Conservation (phyloP, 2,113 vertebrate species). For the Chionodraco myersi region DNA sequence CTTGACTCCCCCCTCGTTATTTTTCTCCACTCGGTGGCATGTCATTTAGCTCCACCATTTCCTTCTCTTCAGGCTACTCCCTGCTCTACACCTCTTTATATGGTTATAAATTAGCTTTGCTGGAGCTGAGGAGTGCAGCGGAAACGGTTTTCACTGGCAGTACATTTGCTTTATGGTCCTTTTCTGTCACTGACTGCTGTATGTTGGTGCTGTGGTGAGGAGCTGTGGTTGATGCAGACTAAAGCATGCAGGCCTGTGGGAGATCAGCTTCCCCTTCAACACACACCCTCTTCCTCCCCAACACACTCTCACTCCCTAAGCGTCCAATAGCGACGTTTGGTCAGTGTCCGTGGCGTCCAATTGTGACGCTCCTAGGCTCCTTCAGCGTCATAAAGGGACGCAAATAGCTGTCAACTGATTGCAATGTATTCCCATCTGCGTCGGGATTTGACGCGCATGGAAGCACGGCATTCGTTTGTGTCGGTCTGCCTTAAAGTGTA, state of each 20-base stretch:
- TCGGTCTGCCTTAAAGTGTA: too few species aligned
- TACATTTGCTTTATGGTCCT: constrained; percentile 66
- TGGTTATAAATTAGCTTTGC: constrained; percentile 58
- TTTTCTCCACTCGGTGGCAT: background rate
- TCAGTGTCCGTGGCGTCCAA: too few species aligned
- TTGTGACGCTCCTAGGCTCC: too few species aligned
- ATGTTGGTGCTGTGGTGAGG: constrained; percentile 22
- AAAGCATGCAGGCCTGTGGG: constrained; percentile 12
- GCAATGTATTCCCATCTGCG: too few species aligned
- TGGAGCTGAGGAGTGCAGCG: constrained; percentile 41
- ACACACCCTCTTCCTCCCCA: background rate
- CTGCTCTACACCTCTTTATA: constrained; percentile 46
- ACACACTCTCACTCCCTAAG: background rate
- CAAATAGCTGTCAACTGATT: too few species aligned
- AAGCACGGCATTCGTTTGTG: too few species aligned
- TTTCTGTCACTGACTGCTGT: constrained; percentile 51
- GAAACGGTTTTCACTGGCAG: constrained; percentile 40
- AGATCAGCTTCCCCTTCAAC: constrained; percentile 5
- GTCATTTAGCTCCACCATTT: constrained; percentile 21
- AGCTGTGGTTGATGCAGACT: constrained; percentile 26
- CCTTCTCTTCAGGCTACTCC: constrained; percentile 26
- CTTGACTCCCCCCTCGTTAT: constrained; percentile 36
- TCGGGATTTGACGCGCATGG: too few species aligned
- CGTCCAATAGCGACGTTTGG: too few species aligned
- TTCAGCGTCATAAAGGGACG: too few species aligned